Base-by-base conservation (phyloP, 2,888 invertebrate species). In the Eilema caniola region DNA sequence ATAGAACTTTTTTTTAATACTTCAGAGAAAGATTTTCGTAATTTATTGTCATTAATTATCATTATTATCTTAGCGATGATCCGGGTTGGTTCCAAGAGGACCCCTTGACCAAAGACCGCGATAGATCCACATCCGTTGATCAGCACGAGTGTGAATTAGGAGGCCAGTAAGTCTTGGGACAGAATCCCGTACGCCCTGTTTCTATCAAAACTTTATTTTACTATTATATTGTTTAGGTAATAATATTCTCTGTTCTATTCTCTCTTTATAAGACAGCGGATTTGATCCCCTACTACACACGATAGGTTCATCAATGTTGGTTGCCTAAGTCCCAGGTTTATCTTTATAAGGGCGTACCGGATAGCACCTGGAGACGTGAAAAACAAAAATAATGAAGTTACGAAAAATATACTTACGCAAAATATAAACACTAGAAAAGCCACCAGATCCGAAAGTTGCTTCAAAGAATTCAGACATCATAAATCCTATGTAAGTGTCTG, bases 351-450 rank as follows among this genome's bases (percentile, higher is more conserved):
- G 20, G 0, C 20, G 47, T 20, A 47, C 20, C 5, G 5, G 3
- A 12, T 33, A 0, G 16, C 7, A 16, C 20, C 20, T 20, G 47
- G 1, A 47, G 20, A 47, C 47, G 20, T 20, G 47, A 47, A 47
- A 10, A 53, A n/a, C 8, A 53, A n/a, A 20, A 4, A 14, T 53
- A 10, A 33, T 37, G 16, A 20, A 41, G 16, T 3, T 41, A 41
- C 41, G 16, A 41, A 53, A 61, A 33, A 20, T 5, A 25, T 65
- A 85, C 91, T 93, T 93, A 96, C 97, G 96, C 76, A 97, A 89
- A 79, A 98, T 96, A 85, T 97, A 97, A 63, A 96, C 96, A 24
- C 97, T 96, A 11, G 96, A 96, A 84, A 97, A 97, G 10, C 96
- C 95, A 1, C 97, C 97, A 41, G 97, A 96, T 1, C 96, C 96